Percentiles rank a stretch among this genome's conserved stretches.
These are phyloP conservation scores for Prunella fulvescens DNA, from an alignment of 2,113 vertebrate species.

Conservation along the genomic window DNA sequence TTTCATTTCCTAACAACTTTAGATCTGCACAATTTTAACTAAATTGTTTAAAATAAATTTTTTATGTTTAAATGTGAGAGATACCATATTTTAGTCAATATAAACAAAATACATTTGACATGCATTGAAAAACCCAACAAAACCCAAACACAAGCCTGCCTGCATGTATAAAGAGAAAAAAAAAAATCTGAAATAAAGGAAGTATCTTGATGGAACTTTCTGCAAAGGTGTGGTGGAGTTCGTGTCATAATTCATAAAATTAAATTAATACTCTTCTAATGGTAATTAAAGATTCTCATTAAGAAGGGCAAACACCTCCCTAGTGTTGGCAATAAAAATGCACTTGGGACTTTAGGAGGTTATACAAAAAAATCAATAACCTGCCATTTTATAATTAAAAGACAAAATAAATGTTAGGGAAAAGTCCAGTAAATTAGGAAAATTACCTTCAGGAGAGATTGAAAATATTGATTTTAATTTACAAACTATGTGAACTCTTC, in stretches of 20 bases:
- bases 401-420: slow-evolving; percentile 81
- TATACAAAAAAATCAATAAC: slow-evolving; percentile 83
- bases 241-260: slow-evolving; percentile 69
- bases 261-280: slow-evolving; percentile 75
- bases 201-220: background rate
- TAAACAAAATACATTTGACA: background rate
- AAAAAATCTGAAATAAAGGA: background rate
- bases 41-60: background rate
- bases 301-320: slow-evolving; percentile 68
- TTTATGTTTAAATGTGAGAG: background rate
- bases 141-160: background rate
- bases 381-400: slow-evolving; percentile 92
- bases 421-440: slow-evolving; percentile 86
- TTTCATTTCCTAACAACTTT: background rate
- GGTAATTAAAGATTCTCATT: slow-evolving; percentile 81
- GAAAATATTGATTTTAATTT: slow-evolving; percentile 95
- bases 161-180: background rate
- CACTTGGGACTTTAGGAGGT: slow-evolving; percentile 68
- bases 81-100: background rate
- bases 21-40: background rate
- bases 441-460: slow-evolving; percentile 86
- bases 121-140: background rate
- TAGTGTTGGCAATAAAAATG: slow-evolving; percentile 70
- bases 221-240: background rate
- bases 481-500: slow-evolving; percentile 85